Evolutionary conservation across 53 echinoderm and acorn worm genomes (phyloP), one percentile per base, ranked within the genome.

Genomic region (Luidia sarsii): DNA sequence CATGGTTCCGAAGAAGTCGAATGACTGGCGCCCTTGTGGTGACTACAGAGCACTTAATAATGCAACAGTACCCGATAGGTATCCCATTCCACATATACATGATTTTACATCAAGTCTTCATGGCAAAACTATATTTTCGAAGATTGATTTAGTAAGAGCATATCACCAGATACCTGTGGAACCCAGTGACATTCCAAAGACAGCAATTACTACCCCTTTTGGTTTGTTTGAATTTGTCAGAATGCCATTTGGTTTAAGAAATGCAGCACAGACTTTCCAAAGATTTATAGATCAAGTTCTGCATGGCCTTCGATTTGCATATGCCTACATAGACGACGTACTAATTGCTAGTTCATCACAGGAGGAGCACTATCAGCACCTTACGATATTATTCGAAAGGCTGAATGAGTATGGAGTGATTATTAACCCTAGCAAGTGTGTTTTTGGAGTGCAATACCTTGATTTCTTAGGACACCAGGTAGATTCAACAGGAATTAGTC

Each of bases 161-260:
- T 88, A 88, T 34, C 89, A 89, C 48, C 89, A 89, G 54, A 89
- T 88, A 7, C 89, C 81, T 11, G 64, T 87, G 0, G 70, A 81
- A 31, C 87, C 87, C 25, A 60, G 63, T 5, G 71, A 87, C 28
- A 70, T 87, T 18, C 33, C 18, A 5, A 87, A 81, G 20, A 87
- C 80, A n/a, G 71, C 81, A 5, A 81, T 87, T 31, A 69, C 57
- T 10, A 80, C 81, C 6, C 87, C 87, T n/a, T 87, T 86, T 35
- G 75, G 81, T 25, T 46, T 86, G 13, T 90, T 57, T 28, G 85
- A 90, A 48, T 90, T 86, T 71, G 32, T 57, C 0, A 65, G 75
- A 4, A 90, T 90, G 90, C 86, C 90, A 8, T 90, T 90, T 41
- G 89, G 83, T 32, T 41, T 86, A 29, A 53, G 85, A 18, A 90